These are phyloP conservation scores for Tetragonula clypearis DNA, from an alignment of 1,140 invertebrate genomes.

Conservation along the genomic window DNA sequence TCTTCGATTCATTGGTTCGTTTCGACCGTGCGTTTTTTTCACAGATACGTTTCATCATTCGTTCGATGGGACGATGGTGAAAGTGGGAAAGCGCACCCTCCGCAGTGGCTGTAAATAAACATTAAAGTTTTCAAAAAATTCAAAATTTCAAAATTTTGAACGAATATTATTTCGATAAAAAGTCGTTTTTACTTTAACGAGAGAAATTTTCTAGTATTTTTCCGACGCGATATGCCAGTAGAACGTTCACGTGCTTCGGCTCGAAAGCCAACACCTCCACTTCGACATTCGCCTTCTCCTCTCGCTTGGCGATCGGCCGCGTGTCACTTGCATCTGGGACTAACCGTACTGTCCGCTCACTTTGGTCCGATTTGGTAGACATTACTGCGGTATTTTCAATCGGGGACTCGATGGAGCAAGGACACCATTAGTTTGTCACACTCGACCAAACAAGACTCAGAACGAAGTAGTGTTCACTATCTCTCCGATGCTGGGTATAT, in stretches of 20 bases:
- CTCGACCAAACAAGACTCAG: constrained; percentile 54
- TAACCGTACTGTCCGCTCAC: constrained; percentile 56
- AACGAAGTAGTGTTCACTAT: constrained; percentile 51
- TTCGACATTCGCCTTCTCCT: constrained; percentile 51
- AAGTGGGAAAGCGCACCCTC: no score
- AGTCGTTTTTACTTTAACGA: no score
- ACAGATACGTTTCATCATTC: no score
- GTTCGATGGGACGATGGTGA: no score
- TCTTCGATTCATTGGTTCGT: no score
- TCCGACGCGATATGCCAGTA: constrained; percentile 56
- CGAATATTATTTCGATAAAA: no score
- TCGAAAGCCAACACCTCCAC: constrained; percentile 57
- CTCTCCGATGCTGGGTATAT: constrained; percentile 39
- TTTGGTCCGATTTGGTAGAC: constrained; percentile 66
- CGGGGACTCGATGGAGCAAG: constrained; percentile 58
- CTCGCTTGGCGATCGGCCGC: constrained; percentile 40
- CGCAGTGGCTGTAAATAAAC: no score
- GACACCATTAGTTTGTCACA: constrained; percentile 64
- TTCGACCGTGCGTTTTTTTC: no score
- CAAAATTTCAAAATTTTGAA: no score
- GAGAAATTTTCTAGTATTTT: constrained; percentile 51
- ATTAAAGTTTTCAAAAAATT: no score
- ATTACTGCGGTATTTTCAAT: constrained; percentile 61
- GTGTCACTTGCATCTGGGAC: constrained; percentile 63
- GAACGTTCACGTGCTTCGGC: constrained; percentile 58